phyloP scores from a whole-genome alignment of 2,113 vertebrate species.

The Tricholaema leucomelas region DNA sequence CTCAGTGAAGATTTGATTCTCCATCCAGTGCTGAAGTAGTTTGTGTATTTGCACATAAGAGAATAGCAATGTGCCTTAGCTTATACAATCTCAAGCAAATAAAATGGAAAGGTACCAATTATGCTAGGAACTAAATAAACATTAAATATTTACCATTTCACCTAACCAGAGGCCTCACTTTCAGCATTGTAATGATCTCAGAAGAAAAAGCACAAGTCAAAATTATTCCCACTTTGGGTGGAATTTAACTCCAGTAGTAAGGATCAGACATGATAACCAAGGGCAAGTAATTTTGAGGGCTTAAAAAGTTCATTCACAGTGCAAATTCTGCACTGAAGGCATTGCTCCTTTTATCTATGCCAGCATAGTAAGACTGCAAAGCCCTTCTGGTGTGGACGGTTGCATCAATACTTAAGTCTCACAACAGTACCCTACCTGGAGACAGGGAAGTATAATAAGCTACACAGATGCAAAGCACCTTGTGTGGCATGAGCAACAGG shows the following conservation, averaged over 20 bases:
- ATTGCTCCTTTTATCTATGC: neutral
- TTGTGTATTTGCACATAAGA: neutral
- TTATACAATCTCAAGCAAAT: neutral
- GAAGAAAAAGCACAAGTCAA: neutral
- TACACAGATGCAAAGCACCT: neutral
- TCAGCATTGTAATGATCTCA: neutral
- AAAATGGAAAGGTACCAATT: neutral
- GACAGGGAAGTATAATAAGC: neutral
- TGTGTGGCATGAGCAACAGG: neutral
- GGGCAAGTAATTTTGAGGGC: neutral
- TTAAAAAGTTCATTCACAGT: neutral
- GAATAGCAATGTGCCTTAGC: neutral
- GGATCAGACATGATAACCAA: neutral
- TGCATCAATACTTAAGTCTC: neutral
- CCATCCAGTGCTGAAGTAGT: neutral
- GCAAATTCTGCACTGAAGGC: neutral
- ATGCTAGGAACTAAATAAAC: neutral
- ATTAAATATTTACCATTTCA: neutral
- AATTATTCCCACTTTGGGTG: neutral
- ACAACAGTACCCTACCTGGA: fast-evolving
- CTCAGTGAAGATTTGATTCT: neutral
- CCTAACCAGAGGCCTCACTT: neutral
- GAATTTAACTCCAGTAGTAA: neutral
- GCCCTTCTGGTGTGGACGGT: neutral
- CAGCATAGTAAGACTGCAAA: neutral